Evolutionary conservation across 2,797 vertebrate species (phyloP), one percentile per base, ranked within the genome.

Genomic region (Eulemur coronatus): DNA sequence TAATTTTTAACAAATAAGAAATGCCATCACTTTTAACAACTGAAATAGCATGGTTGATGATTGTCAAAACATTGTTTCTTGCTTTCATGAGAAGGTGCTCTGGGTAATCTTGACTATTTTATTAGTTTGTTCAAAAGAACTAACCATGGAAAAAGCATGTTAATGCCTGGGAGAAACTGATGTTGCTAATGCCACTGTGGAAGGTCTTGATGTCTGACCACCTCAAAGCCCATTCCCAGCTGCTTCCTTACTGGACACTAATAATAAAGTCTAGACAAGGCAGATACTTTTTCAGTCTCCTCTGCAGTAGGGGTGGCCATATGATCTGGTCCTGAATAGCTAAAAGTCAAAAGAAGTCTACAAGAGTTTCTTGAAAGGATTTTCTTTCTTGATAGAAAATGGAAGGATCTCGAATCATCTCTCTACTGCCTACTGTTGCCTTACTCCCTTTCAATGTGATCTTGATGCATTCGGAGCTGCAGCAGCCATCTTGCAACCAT

Each of bases 1-100:
- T n/a, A 24, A 18, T 73, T 88, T 69, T 75, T 55, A 93, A 89
- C 35, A 84, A 89, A 41, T 22, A 89, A 94, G 52, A 90, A 87
- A 52, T 15, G 38, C 4, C 7, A 22, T 48, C 30, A 50, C 0
- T 80, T 95, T 75, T 76, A 73, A 63, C 55, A 50, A 73, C 13
- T 26, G 59, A 76, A 95, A 84, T 18, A 15, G 13, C 4, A 33
- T 2, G 12, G 17, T 18, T 88, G 50, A 73, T 22, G 72, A 63
- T 30, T 24, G 38, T 4, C n/a, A n/a, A 69, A 24, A 41, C 67
- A 48, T 88, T 38, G 65, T 38, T 75, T 78, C 28, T 84, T 63
- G 48, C 17, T 41, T 84, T 69, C 75, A 76, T 2, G 11, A 38
- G 86, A 57, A 72, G 57, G 24, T 61, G 3, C n/a, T 89, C 43